Conservation (phyloP, 1,140 invertebrate genomes). For the Drosophila obscura region DNA sequence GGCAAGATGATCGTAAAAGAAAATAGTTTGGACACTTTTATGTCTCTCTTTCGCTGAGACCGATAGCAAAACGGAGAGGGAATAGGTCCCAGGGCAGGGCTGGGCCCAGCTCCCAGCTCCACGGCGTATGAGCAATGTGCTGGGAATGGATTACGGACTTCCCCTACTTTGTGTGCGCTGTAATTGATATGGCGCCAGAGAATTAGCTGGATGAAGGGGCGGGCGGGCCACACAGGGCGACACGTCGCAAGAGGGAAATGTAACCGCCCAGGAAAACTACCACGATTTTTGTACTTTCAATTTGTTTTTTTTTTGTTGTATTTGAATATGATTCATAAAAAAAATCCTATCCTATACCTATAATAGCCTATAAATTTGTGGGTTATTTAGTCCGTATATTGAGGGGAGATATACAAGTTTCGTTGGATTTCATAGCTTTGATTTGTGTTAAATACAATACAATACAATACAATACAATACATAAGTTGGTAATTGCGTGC, state of each 20-base stretch:
- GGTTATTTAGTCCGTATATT: conserved; percentile 8
- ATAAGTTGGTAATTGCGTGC: not conserved
- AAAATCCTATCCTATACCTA: conserved; percentile 16
- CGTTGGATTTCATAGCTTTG: too few relatives aligned
- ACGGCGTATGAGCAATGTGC: conserved; percentile 55
- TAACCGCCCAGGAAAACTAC: not conserved
- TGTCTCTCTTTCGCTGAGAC: not conserved
- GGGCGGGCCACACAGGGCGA: not conserved
- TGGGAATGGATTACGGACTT: conserved; percentile 52
- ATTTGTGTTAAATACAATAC: not conserved
- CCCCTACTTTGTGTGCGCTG: conserved; percentile 9
- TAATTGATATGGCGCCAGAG: conserved; percentile 58
- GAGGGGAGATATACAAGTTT: conserved; percentile 40
- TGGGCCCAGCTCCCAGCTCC: not conserved
- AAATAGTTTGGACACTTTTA: conserved; percentile 54
- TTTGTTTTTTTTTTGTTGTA: not conserved
- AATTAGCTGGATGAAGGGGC: not conserved
- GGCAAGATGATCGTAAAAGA: conserved; percentile 20
- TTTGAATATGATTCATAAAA: conserved; percentile 16
- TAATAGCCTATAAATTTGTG: conserved; percentile 1
- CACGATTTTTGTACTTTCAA: conserved; percentile 14
- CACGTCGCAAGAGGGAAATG: not conserved
- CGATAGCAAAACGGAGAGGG: too few relatives aligned
- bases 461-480: too few relatives aligned
- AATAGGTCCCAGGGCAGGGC: not conserved